phyloP scores from a whole-genome alignment of 2,888 invertebrate species.

The Mechanitis mazaeus region DNA sequence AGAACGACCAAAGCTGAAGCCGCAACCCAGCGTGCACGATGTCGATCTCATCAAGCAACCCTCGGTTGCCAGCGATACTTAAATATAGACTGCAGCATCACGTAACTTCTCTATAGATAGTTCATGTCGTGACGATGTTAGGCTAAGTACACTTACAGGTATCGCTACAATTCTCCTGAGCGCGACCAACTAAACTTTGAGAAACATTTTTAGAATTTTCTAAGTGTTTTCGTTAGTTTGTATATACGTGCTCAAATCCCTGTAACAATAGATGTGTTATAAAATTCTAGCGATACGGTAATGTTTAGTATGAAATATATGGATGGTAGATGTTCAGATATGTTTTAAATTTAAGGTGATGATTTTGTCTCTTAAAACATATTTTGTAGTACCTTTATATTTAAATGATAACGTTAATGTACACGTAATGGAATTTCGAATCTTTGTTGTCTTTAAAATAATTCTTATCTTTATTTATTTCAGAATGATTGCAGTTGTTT shows the following conservation, averaged over 20 bases:
- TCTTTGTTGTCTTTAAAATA: not conserved
- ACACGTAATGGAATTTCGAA: not conserved
- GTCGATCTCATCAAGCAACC: slow-evolving; percentile 76
- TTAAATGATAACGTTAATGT: not conserved
- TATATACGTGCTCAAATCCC: slow-evolving; percentile 11
- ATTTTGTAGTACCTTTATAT: slow-evolving; percentile 22
- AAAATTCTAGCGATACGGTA: slow-evolving; percentile 23
- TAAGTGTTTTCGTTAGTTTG: slow-evolving; percentile 7
- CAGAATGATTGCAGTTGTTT: not conserved
- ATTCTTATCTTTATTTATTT: not conserved
- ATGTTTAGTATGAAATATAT: slow-evolving; percentile 1
- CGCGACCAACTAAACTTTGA: slow-evolving; percentile 7
- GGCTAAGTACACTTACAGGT: slow-evolving; percentile 10
- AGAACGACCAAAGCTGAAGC: slow-evolving; percentile 55
- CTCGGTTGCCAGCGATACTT: slow-evolving; percentile 68
- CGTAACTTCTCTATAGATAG: slow-evolving; percentile 14
- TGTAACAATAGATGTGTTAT: slow-evolving; percentile 2
- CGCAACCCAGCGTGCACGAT: slow-evolving; percentile 72
- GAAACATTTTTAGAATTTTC: slow-evolving; percentile 15
- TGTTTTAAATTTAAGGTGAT: slow-evolving; percentile 11
- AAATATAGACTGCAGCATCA: slow-evolving; percentile 49
- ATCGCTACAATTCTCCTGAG: slow-evolving; percentile 19
- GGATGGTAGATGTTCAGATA: slow-evolving; percentile 10
- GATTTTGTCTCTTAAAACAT: slow-evolving; percentile 14
- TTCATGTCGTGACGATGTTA: slow-evolving; percentile 9